Evolutionary conservation across 2,888 invertebrate genomes (phyloP), one percentile per base, ranked within the genome.

Genomic region (Anarsia innoxiella): DNA sequence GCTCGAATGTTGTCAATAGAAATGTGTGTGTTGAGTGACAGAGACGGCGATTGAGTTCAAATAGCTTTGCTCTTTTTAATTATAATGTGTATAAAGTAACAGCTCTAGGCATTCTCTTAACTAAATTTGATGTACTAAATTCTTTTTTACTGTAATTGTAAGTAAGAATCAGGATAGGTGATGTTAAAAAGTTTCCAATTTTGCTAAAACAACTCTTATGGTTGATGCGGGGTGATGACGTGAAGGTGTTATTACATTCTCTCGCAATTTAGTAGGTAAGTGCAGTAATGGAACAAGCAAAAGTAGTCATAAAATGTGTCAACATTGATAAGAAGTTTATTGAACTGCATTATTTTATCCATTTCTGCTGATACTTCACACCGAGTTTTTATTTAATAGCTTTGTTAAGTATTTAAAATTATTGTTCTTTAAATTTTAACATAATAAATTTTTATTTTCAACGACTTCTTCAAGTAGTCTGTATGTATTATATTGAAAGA

Each of bases 91-190:
- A 53, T 66, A 64, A 66, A 63, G 49, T 59, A 53, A 62, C 45
- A 71, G 70, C 70, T 75, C 70, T 78, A 77, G 78, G 60, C 70
- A 67, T 75, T 73, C 65, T 72, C 68, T 59, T 72, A 74, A 72
- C 65, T 65, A 59, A 60, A 59, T 46, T 48, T 25, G 51, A 56
- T 57, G 64, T 59, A 51, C 39, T 56, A 64, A 68, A 55, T 50
- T 62, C 49, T 71, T 73, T 49, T 73, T 66, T 70, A 69, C 62
- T 59, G 53, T 69, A 65, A 56, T 61, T 43, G 45, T 47, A 37
- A 39, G 41, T 45, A 39, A 40, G 28, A 46, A 46, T 53, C 52
- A 48, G 46, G 54, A 47, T 61, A 63, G 59, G 53, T 52, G n/a
- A 19, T 5, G 49, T 56, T 26, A 45, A 50, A 55, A 46, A 46